Base-by-base conservation (phyloP, 1,140 invertebrate species). In the Carposina sasakii region DNA sequence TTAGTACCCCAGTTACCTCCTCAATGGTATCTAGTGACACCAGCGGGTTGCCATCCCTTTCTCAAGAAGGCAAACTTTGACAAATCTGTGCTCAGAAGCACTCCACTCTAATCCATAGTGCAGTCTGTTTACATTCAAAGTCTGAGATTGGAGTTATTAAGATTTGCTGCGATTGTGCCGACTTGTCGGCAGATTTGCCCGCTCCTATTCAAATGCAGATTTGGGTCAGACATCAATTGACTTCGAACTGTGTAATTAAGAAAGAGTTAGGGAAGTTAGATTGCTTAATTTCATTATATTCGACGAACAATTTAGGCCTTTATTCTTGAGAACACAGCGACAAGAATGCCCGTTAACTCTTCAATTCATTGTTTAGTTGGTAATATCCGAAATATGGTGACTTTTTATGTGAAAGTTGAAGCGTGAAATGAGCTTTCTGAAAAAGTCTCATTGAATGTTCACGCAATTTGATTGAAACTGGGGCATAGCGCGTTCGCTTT, bases 201-300 rank as follows among this genome's bases (percentile, higher is more conserved):
- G 53, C 57, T 39, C 59, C 71, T 60, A 82, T 78, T 81, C 75
- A 67, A 67, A 76, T 83, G 73, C 65, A 81, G 65, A 83, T 81
- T 71, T 75, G 71, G 78, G 76, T 77, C 76, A 76, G 63, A 60
- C 62, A 54, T 64, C 74, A 65, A 76, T 79, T 79, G 74, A 70
- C 60, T 78, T 66, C 52, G 60, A 72, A 75, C 67, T 73, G 57
- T 68, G 63, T 73, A 76, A 82, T 79, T 75, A 70, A 61, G 54
- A 63, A 65, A 61, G 54, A 67, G 57, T 69, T 63, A 63, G 63
- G 42, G 46, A 67, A 75, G 62, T 71, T 70, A 57, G 57, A 71
- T 71, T 69, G 65, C 59, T 68, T 67, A 63, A 64, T 62, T 59
- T 63, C 36, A 59, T 42, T 52, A n/a, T n/a, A n/a, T n/a, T n/a